Evolutionary conservation across 2,888 invertebrate genomes (phyloP).

Genomic region (Aspidiotus destructor): DNA sequence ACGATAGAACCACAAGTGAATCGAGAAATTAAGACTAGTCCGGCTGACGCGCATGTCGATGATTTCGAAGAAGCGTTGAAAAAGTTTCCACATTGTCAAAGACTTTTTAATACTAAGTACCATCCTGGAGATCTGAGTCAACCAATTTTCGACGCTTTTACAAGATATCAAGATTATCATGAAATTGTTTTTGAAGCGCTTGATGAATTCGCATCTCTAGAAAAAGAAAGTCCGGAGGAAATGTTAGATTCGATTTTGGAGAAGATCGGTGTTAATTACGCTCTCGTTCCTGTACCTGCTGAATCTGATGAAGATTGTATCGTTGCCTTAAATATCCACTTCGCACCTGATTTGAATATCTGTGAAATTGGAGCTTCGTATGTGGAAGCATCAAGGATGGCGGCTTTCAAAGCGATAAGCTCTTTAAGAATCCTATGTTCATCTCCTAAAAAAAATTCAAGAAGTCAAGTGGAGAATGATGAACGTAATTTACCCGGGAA

Average conservation of each 20-base stretch:
- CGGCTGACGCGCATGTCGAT: not conserved
- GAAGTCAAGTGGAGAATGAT: too few species aligned
- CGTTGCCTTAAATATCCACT: constrained; percentile 11
- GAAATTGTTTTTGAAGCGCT: not conserved
- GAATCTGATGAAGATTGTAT: not conserved
- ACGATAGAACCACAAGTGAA: constrained; percentile 20
- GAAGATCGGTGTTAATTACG: constrained; percentile 15
- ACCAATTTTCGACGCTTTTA: not conserved
- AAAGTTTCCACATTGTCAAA: not conserved
- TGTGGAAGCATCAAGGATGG: constrained; percentile 6
- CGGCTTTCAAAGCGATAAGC: constrained; percentile 9
- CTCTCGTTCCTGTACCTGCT: constrained; percentile 5
- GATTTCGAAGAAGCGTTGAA: constrained; percentile 7
- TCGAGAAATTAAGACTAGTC: not conserved
- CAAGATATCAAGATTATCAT: constrained; percentile 3
- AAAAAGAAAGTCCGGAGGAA: constrained; percentile 4
- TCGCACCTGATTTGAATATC: constrained; percentile 15
- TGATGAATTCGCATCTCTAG: not conserved
- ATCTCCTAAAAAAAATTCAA: not conserved
- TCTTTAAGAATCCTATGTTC: constrained; percentile 8
- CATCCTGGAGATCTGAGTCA: constrained; percentile 8
- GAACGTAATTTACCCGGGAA: too few species aligned
- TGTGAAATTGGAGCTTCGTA: constrained; percentile 9
- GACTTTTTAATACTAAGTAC: constrained; percentile 3
- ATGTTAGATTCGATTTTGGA: constrained; percentile 9